Evolutionary conservation across 2,888 invertebrate species (phyloP), one percentile per base, ranked within the genome.

Genomic region (Phalera bucephala): DNA sequence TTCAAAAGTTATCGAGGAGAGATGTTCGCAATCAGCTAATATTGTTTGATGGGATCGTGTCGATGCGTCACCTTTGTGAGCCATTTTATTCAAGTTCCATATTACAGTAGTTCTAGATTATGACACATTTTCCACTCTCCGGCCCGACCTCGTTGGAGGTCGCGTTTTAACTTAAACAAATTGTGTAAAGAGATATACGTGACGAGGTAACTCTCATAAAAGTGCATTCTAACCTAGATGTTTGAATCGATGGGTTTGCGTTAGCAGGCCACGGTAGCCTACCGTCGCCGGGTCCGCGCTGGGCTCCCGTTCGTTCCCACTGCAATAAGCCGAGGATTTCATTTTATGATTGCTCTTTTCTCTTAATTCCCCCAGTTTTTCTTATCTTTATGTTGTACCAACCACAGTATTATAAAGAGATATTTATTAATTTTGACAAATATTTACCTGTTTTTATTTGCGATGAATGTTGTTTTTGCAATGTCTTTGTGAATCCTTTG

Each of bases 1-100:
- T 48, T 14, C 15, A 27, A 39, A 38, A 41, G 38, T 38, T 39
- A 20, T 8, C 40, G 42, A 43, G 45, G 52, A 47, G 58, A 55
- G n/a, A 51, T 57, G 40, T 52, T 45, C 32, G 52, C 64, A 53
- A 72, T 71, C 65, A 55, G 57, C 66, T 64, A 72, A 70, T 77
- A 81, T 76, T 83, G 82, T 81, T 84, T 77, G 80, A 79, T 84
- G 69, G 83, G 80, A 83, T 84, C 82, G 83, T 86, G 85, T 86
- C 86, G 87, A 87, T 88, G 88, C 88, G 88, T 88, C 88, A 88
- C 86, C 86, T 83, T 83, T 83, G 87, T 85, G 81, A 86, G 85
- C 86, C 84, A 86, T 86, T 83, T 84, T 84, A 73, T 64, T 60
- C 60, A 66, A 79, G 76, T 79, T 84, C 72, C 74, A 59, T 56